These are phyloP conservation scores for Tragelaphus buxtoni DNA, from an alignment of 2,113 vertebrate genomes.

Conservation along the genomic window DNA sequence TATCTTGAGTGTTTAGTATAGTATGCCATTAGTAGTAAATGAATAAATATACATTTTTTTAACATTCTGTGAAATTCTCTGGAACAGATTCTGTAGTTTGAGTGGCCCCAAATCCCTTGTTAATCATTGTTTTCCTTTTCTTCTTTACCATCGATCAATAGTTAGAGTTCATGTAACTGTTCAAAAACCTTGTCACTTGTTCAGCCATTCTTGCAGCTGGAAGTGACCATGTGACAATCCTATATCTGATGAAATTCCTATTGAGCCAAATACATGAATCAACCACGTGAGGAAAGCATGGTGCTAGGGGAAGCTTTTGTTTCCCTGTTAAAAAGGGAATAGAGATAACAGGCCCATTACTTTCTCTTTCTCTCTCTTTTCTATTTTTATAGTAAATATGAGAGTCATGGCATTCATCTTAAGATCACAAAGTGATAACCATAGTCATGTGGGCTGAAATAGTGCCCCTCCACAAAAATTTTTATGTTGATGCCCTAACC, in stretches of 20 bases:
- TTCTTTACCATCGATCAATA: not conserved
- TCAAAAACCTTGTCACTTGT: not conserved
- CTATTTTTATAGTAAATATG: not conserved
- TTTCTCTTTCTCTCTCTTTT: not conserved
- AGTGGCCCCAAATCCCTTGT: not conserved
- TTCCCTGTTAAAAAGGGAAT: not conserved
- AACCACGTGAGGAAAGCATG: not conserved
- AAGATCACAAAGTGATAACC: not conserved
- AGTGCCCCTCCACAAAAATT: not conserved
- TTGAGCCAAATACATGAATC: not conserved
- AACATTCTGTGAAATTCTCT: not conserved
- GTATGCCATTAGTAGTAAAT: not conserved
- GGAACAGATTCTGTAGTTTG: not conserved
- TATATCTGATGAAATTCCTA: too few species aligned
- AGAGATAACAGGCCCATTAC: not conserved
- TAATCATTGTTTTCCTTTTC: not conserved
- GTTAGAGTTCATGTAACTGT: not conserved
- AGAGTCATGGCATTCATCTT: not conserved
- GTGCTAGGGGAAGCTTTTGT: not conserved
- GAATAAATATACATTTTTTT: not conserved
- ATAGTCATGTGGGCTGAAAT: not conserved
- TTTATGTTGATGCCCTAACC: not conserved
- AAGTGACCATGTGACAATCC: not conserved
- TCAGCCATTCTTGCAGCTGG: not conserved
- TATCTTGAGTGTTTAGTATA: not conserved